phyloP scores from a whole-genome alignment of 2,113 vertebrate species.

The human region GRCh38 chr16:12432001-12432500 shows the following conservation, averaged over 20 bases:
- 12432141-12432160: background rate
- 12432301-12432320: background rate
- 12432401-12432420: background rate
- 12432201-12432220: background rate
- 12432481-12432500: background rate
- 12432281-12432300: background rate
- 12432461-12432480: background rate
- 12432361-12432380: background rate
- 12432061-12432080: background rate
- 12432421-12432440: too few species aligned
- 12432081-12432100: background rate
- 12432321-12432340: background rate
- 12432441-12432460: background rate
- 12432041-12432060: background rate
- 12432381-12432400: background rate
- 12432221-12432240: background rate
- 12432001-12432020: background rate
- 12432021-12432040: too few species aligned
- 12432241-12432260: background rate
- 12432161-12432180: background rate
- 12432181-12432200: background rate
- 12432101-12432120: background rate
- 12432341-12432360: background rate
- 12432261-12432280: background rate
- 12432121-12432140: too few species aligned